A percentile compares a stretch with the other conserved stretches of the same genome.
These are phyloP conservation scores for Monopis laevigella DNA, from an alignment of 2,888 invertebrate species.

Conservation along the genomic window DNA sequence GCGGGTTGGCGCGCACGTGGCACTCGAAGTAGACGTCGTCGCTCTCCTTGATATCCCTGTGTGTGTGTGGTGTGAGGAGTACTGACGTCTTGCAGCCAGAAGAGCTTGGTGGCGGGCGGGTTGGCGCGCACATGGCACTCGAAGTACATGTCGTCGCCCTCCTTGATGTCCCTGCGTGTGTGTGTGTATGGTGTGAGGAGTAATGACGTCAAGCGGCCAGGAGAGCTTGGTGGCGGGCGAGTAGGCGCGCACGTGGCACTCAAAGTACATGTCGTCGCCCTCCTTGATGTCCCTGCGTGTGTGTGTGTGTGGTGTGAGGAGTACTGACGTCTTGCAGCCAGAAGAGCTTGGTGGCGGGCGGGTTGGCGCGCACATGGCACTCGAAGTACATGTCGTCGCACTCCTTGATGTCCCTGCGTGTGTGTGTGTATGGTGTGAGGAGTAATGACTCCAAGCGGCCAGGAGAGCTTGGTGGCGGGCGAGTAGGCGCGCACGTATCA, in stretches of 20 bases:
- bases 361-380: constrained; percentile 90
- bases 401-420: constrained; percentile 74
- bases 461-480: constrained; percentile 82
- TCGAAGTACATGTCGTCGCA: constrained; percentile 94
- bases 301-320: no score
- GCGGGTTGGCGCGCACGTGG: no score
- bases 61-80: constrained; percentile 13
- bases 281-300: constrained; percentile 94
- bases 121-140: constrained; percentile 92
- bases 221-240: constrained; percentile 85
- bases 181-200: no score
- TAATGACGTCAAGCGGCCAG: constrained; percentile 89
- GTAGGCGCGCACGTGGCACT: constrained; percentile 90
- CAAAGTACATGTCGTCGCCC: constrained; percentile 92
- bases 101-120: constrained; percentile 83
- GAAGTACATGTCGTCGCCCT: constrained; percentile 92
- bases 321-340: constrained; percentile 89
- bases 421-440: not conserved
- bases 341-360: constrained; percentile 82
- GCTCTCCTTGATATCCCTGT: no score
- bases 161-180: constrained; percentile 91
- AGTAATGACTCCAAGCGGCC: constrained; percentile 87
- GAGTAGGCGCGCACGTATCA: constrained; percentile 92
- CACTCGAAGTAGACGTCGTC: no score
- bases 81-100: constrained; percentile 91